Percentiles rank a stretch among this genome's conserved stretches.
Evolutionary conservation across 2,888 invertebrate species (phyloP).

Genomic region (Ferrisia virgata): DNA sequence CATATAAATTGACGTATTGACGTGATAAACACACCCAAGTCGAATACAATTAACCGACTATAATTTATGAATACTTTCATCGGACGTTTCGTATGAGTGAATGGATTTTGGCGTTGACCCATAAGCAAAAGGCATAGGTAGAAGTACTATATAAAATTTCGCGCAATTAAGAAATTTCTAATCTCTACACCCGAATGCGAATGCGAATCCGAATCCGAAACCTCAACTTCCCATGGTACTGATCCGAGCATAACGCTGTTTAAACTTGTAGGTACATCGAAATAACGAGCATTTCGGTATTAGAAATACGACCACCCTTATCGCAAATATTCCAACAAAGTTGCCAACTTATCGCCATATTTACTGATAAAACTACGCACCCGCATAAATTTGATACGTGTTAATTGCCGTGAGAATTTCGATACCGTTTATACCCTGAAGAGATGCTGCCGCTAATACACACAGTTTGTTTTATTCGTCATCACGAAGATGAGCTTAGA

Average conservation of each 20-base stretch:
- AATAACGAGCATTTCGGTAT: background rate
- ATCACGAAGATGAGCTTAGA: no score
- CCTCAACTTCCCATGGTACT: background rate
- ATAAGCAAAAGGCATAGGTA: conserved; percentile 22
- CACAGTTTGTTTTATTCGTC: no score
- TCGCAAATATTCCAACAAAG: background rate
- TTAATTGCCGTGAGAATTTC: background rate
- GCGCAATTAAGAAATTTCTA: conserved; percentile 14
- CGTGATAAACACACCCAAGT: background rate
- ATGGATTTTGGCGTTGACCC: conserved; percentile 4
- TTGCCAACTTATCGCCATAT: background rate
- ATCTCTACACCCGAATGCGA: background rate
- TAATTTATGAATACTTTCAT: conserved; percentile 14
- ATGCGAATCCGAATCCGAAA: no score
- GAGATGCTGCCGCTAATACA: no score
- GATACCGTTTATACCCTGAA: background rate
- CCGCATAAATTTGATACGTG: background rate
- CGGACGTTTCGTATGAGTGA: background rate
- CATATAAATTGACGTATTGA: background rate
- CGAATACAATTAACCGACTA: background rate
- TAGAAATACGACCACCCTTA: background rate
- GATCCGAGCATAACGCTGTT: no score
- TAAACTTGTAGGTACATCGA: background rate
- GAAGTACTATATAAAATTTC: conserved; percentile 17
- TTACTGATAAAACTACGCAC: background rate